A percentile compares a stretch with the other conserved stretches of the same genome.
Conservation (phyloP, 2,888 invertebrate genomes). For the Tetrapedia diversipes region DNA sequence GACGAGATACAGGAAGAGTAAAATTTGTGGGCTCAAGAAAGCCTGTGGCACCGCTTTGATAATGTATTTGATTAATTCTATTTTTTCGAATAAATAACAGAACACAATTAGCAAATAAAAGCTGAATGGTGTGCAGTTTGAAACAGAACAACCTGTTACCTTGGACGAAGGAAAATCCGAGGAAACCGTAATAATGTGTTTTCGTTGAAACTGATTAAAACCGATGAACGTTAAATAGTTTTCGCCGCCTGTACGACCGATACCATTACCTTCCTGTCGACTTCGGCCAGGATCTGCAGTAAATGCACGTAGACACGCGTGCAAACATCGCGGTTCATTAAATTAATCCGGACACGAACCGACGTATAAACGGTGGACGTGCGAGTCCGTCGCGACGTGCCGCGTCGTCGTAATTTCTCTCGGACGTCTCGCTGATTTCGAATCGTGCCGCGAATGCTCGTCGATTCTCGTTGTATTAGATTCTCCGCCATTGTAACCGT, state of each 20-base stretch:
- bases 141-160: no score
- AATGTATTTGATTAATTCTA: no score
- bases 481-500: no score
- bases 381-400: conserved; percentile 70
- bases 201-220: background rate
- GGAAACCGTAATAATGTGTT: no score
- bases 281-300: conserved; percentile 58
- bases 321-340: conserved; percentile 76
- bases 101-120: no score
- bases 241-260: conserved; percentile 25
- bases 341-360: conserved; percentile 73
- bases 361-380: conserved; percentile 70
- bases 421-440: conserved; percentile 63
- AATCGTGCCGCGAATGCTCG: conserved; percentile 63
- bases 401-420: conserved; percentile 69
- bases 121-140: no score
- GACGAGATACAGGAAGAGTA: no score
- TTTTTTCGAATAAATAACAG: no score
- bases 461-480: conserved; percentile 60
- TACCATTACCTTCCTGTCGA: conserved; percentile 31
- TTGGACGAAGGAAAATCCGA: no score
- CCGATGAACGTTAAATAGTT: background rate
- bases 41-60: no score
- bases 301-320: conserved; percentile 68
- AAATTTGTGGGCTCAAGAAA: no score